A percentile compares a stretch with the other conserved stretches of the same genome.
Evolutionary conservation across 2,113 vertebrate genomes (phyloP).

Genomic region (Atractosteus spatula): DNA sequence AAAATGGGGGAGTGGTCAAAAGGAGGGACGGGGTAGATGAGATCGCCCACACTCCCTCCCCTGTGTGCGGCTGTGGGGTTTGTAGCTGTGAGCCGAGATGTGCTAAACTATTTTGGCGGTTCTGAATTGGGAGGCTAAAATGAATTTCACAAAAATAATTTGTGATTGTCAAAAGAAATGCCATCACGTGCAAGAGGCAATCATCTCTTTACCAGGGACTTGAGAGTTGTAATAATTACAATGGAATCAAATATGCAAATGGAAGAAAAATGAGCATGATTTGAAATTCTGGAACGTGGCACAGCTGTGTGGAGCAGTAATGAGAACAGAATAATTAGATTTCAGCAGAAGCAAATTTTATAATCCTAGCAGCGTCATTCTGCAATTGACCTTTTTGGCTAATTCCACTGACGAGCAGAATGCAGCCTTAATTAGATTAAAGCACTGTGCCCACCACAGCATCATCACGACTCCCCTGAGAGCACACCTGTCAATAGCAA

Average conservation of each 20-base stretch:
- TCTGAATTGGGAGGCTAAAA: too few relatives aligned
- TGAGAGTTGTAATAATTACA: conserved; percentile 4
- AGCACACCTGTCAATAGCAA: conserved; percentile 29
- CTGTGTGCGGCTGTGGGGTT: too few relatives aligned
- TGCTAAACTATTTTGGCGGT: too few relatives aligned
- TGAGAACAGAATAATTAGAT: conserved; percentile 8
- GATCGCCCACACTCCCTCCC: too few relatives aligned
- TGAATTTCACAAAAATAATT: too few relatives aligned
- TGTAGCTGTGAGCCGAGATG: too few relatives aligned
- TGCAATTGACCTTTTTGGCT: conserved; percentile 44
- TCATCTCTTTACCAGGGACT: conserved; percentile 17
- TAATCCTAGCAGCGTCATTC: conserved; percentile 1
- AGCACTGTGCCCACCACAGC: neutral
- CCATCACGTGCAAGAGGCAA: conserved; percentile 2
- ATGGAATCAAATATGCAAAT: conserved; percentile 5
- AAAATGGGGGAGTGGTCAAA: too few relatives aligned
- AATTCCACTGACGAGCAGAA: conserved; percentile 29
- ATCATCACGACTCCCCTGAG: conserved; percentile 12
- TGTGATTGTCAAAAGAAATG: too few relatives aligned
- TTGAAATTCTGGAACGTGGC: neutral
- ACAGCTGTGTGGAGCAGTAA: neutral
- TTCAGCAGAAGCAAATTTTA: neutral
- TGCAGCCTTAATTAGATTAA: conserved; percentile 40
- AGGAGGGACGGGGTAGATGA: too few relatives aligned
- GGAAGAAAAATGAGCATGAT: neutral